These are phyloP conservation scores for Xylophagus ater DNA, from an alignment of 2,888 invertebrate species.

Conservation along the genomic window DNA sequence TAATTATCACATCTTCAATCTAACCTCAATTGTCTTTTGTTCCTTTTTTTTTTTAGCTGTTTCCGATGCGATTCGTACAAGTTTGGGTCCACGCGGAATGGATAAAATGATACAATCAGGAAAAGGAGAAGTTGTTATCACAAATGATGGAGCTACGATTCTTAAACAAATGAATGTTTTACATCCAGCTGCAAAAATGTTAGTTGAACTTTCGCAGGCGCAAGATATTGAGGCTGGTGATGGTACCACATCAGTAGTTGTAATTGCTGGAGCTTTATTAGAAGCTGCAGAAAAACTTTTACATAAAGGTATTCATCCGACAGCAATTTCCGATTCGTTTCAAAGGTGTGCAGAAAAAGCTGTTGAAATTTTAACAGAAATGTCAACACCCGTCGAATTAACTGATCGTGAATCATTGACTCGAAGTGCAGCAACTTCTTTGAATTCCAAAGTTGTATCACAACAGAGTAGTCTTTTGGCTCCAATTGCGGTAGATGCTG, in stretches of 20 bases:
- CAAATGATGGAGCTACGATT: conserved; percentile 99
- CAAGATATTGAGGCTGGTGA: conserved; percentile 99
- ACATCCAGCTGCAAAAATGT: conserved; percentile 98
- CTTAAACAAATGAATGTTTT: conserved; percentile 97
- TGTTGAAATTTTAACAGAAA: conserved; percentile 58
- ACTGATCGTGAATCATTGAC: conserved; percentile 75
- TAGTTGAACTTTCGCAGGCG: conserved; percentile 95
- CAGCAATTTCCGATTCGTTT: conserved; percentile 93
- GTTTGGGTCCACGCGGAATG: conserved; percentile 97
- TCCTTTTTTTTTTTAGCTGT: conserved; percentile 61
- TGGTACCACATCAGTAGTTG: conserved; percentile 97
- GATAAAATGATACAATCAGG: conserved; percentile 99
- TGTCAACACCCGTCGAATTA: conserved; percentile 79
- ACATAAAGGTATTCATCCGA: conserved; percentile 92
- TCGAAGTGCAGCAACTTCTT: conserved; percentile 92
- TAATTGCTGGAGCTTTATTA: conserved; percentile 90
- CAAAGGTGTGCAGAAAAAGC: conserved; percentile 50
- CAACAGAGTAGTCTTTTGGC: conserved; percentile 93
- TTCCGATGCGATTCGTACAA: conserved; percentile 96
- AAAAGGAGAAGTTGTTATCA: conserved; percentile 98
- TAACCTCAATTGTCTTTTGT: conserved; percentile 16
- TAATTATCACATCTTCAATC: too few relatives aligned
- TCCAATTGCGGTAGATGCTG: conserved; percentile 95
- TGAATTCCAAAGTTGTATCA: conserved; percentile 98
- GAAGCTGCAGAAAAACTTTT: conserved; percentile 90